These are phyloP conservation scores for Ips nitidus DNA, from an alignment of 1,140 invertebrate genomes.

Conservation along the genomic window DNA sequence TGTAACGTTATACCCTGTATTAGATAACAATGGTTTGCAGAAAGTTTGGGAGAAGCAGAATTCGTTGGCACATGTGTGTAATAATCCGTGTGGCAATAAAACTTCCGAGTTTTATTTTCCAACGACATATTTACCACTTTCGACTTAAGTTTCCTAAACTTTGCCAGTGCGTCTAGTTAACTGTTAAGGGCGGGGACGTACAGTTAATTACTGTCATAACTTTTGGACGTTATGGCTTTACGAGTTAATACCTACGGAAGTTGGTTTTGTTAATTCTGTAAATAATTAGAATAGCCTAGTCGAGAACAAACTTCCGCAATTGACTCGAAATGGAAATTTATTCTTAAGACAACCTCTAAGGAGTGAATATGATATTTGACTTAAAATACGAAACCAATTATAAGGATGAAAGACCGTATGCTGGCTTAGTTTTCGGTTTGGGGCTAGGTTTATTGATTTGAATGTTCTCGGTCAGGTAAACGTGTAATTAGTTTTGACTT, in stretches of 20 bases:
- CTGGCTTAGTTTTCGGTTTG: too few relatives aligned
- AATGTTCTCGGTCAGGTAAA: too few relatives aligned
- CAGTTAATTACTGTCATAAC: conserved; percentile 33
- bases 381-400: too few relatives aligned
- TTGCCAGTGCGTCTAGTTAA: conserved; percentile 18
- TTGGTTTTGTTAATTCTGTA: background rate
- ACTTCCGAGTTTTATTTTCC: conserved; percentile 28
- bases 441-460: too few relatives aligned
- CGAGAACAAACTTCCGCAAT: too few relatives aligned
- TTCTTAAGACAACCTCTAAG: too few relatives aligned
- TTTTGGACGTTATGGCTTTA: conserved; percentile 22
- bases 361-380: too few relatives aligned
- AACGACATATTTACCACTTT: conserved; percentile 22
- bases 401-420: too few relatives aligned
- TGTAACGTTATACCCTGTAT: conserved; percentile 15
- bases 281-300: too few relatives aligned
- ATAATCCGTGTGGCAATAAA: conserved; percentile 30
- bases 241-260: conserved; percentile 17
- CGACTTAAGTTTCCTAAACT: conserved; percentile 25
- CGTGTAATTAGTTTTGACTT: too few relatives aligned
- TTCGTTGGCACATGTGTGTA: conserved; percentile 34
- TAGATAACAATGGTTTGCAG: conserved; percentile 21
- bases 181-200: conserved; percentile 25
- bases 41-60: conserved; percentile 21
- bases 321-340: too few relatives aligned